phyloP scores from a whole-genome alignment of 2,888 invertebrate species.

The Idaea biselata region DNA sequence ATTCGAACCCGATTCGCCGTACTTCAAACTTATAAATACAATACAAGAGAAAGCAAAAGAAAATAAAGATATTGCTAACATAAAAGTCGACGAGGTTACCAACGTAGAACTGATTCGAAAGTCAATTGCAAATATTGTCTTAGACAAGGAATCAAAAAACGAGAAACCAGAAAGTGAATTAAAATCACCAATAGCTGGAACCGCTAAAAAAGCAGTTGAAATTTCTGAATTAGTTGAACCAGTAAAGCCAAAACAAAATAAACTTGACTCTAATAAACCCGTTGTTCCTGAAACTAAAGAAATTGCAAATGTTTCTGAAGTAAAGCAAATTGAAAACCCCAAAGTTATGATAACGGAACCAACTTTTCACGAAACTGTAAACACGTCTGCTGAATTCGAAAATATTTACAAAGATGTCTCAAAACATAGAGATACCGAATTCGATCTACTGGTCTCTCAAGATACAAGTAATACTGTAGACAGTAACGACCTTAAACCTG shows the following conservation, averaged over 20 bases:
- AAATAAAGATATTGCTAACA: conserved; percentile 12
- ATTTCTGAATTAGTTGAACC: not conserved
- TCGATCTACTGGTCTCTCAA: conserved; percentile 54
- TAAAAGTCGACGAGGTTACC: conserved; percentile 20
- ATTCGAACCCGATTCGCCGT: conserved; percentile 56
- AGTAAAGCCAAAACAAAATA: no score
- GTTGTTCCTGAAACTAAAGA: not conserved
- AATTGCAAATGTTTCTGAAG: not conserved
- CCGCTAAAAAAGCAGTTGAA: conserved; percentile 1
- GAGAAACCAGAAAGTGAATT: not conserved
- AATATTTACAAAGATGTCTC: conserved; percentile 63
- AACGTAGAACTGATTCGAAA: conserved; percentile 3
- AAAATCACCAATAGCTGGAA: not conserved
- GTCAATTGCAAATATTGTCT: not conserved
- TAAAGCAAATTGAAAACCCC: not conserved
- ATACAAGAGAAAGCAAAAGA: conserved; percentile 24
- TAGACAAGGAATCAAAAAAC: not conserved
- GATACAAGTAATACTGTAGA: conserved; percentile 22
- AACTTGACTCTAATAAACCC: not conserved
- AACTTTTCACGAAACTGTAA: conserved; percentile 20
- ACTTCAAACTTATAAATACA: conserved; percentile 9
- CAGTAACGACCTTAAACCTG: conserved; percentile 18
- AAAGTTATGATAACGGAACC: conserved; percentile 14
- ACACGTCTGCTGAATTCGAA: conserved; percentile 65
- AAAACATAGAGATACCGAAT: conserved; percentile 59